These are phyloP conservation scores for Gobio gobio DNA, from an alignment of 2,113 vertebrate species.

Conservation along the genomic window DNA sequence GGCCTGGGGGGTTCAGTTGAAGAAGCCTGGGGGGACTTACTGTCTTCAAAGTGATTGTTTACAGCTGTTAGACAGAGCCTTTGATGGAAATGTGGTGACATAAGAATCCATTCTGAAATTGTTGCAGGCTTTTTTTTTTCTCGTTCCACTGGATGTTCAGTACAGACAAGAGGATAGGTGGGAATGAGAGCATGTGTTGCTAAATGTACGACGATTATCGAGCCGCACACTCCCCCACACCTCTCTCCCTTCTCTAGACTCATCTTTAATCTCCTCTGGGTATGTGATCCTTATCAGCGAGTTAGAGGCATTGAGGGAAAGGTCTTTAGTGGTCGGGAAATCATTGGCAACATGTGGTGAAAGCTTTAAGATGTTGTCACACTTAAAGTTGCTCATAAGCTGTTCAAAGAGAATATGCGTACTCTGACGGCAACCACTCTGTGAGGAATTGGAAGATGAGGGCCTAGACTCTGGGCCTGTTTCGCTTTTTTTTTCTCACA, in stretches of 20 bases:
- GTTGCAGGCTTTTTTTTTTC: slow-evolving; percentile 76
- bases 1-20: slow-evolving; percentile 75
- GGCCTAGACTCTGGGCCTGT: not conserved
- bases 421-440: slow-evolving; percentile 66
- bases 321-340: slow-evolving; percentile 79
- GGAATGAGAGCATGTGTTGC: slow-evolving; percentile 71
- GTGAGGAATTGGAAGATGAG: slow-evolving; percentile 39
- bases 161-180: slow-evolving; percentile 67
- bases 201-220: slow-evolving; percentile 78
- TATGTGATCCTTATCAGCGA: slow-evolving; percentile 78
- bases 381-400: slow-evolving; percentile 87
- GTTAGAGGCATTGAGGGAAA: slow-evolving; percentile 80
- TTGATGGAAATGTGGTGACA: slow-evolving; percentile 76
- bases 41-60: slow-evolving; percentile 94
- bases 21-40: slow-evolving; percentile 64
- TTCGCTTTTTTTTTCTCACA: not conserved
- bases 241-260: slow-evolving; percentile 61
- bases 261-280: slow-evolving; percentile 76
- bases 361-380: slow-evolving; percentile 89
- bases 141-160: slow-evolving; percentile 71
- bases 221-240: slow-evolving; percentile 59
- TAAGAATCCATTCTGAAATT: slow-evolving; percentile 86
- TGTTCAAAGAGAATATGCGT: slow-evolving; percentile 82
- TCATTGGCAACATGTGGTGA: slow-evolving; percentile 83
- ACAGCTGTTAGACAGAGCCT: slow-evolving; percentile 83